Evolutionary conservation across 2,888 invertebrate species (phyloP), one percentile per base, ranked within the genome.

Genomic region (Baronia brevicornis): DNA sequence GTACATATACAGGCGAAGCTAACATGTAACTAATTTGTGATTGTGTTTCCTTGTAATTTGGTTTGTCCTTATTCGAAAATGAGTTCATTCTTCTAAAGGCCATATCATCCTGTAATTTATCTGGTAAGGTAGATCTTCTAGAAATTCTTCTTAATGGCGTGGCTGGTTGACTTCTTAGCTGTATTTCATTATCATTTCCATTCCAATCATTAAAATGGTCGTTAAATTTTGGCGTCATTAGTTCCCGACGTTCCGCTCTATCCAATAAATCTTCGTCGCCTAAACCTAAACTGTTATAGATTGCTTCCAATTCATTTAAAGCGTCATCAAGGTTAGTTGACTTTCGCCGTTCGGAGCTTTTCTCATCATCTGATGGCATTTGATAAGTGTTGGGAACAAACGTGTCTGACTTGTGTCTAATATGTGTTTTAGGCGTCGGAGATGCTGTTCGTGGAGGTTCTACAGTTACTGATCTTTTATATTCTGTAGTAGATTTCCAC

Each of bases 261-360:
- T 93, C 93, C 29, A 94, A 66, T 36, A 94, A 84, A 71, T 93
- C 92, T 63, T 93, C 93, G 57, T 95, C 95, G 0, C 91, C 92
- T 28, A 95, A 79, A n/a, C 91, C 90, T 34, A 96, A 85, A 51
- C 94, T 95, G 51, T 94, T 93, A 60, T 94, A 94, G 58, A 96
- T 95, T n/a, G 92, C 92, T 80, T 96, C 96, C 33, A 96, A 70
- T 70, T 96, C 96, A 52, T 91, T 91, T 11, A 96, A 86, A 30
- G 96, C 96, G 58, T 96, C 95, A 60, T 95, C 95, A 19, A 95
- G 84, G 66, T 94, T 94, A 7, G 90, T 89, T 2, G 92, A 92
- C 65, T 91, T 92, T 47, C 88, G 75, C 50, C 85, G 73, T 50
- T 84, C 82, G 33, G 82, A 82, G 48, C 56, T 64, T 46, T 73